Percentiles rank a stretch among this genome's conserved stretches.
Conservation (phyloP, 2,113 vertebrate species). For the Pluvialis apricaria region DNA sequence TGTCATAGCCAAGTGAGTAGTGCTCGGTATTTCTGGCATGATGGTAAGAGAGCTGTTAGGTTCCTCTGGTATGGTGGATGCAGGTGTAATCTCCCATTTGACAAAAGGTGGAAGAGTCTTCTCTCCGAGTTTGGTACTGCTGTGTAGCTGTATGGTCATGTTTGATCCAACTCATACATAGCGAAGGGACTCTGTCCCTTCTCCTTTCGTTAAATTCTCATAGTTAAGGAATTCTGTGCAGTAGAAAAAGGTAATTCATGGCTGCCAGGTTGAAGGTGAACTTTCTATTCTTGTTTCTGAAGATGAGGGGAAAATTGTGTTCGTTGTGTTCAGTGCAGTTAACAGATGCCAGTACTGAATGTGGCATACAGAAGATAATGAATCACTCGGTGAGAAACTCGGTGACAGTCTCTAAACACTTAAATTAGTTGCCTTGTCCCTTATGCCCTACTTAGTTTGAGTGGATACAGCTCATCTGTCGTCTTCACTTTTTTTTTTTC, state of each 20-base stretch:
- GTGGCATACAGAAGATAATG: neutral
- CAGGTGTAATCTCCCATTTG: neutral
- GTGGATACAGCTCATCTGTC: neutral
- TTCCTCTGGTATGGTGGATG: no score
- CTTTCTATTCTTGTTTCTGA: neutral
- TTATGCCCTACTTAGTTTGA: neutral
- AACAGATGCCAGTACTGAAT: neutral
- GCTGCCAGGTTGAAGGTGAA: neutral
- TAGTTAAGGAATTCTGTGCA: neutral
- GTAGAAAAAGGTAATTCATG: neutral
- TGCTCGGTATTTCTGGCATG: neutral
- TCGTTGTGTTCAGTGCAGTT: neutral
- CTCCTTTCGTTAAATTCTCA: neutral
- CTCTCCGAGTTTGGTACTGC: neutral
- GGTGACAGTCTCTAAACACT: neutral
- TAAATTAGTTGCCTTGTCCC: neutral
- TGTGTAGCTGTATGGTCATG: rapidly evolving
- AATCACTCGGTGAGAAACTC: neutral
- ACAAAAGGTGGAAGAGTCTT: neutral
- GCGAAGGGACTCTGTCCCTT: neutral
- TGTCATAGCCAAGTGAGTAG: neutral
- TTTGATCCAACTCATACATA: rapidly evolving
- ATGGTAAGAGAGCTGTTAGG: neutral
- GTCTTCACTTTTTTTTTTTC: neutral
- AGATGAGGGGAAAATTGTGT: neutral